phyloP scores from a whole-genome alignment of 1,140 invertebrate species.

The Bombus affinis region DNA sequence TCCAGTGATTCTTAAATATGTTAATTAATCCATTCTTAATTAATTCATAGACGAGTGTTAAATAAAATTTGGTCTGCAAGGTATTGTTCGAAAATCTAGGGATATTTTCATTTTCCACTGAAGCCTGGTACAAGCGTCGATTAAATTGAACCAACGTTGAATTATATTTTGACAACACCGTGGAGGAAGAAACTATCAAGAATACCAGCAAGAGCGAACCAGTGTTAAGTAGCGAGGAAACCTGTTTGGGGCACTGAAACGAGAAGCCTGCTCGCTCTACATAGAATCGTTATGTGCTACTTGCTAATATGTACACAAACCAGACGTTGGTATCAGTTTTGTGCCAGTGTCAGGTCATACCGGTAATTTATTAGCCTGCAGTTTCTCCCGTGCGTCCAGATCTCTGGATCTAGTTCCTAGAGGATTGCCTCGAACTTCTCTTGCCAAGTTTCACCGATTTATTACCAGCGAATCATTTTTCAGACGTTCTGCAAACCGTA shows the following conservation, averaged over 20 bases:
- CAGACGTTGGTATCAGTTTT: constrained; percentile 19
- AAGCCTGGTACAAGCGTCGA: background rate
- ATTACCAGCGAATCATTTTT: background rate
- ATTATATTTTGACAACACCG: background rate
- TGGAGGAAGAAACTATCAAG: background rate
- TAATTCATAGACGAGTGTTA: background rate
- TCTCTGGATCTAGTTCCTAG: background rate
- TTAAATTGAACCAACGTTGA: background rate
- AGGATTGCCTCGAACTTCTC: background rate
- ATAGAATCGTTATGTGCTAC: constrained; percentile 47
- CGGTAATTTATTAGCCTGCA: constrained; percentile 19
- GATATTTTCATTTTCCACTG: background rate
- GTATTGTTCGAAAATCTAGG: background rate
- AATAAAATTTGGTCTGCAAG: background rate
- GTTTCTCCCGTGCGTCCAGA: background rate
- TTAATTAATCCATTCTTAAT: background rate
- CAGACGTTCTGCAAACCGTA: background rate
- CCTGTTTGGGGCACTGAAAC: constrained; percentile 56
- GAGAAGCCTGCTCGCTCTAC: constrained; percentile 17
- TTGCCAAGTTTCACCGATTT: background rate
- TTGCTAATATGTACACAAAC: constrained; percentile 41
- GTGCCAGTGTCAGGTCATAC: background rate
- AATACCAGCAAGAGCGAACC: background rate
- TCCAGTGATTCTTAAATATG: too few relatives aligned
- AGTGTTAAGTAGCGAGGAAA: constrained; percentile 76